Conservation (phyloP, 2,113 vertebrate genomes). For the Vireo altiloquus region DNA sequence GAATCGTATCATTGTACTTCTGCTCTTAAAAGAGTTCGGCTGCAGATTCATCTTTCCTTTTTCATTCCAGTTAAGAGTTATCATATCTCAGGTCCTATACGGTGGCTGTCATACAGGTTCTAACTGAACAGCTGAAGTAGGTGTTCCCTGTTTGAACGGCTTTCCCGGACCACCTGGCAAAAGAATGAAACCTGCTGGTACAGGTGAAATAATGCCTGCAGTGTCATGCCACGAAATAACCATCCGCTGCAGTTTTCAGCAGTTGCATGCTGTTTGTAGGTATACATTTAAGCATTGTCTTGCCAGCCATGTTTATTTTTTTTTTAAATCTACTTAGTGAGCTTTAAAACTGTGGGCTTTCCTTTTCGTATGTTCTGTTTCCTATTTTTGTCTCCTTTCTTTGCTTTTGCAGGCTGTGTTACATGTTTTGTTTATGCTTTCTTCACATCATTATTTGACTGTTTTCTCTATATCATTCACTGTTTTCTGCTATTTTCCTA, state of each 20-base stretch:
- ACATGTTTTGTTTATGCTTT: neutral
- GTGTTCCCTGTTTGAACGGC: neutral
- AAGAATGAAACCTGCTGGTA: constrained; percentile 21
- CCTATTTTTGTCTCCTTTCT: neutral
- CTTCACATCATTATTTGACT: neutral
- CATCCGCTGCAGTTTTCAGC: neutral
- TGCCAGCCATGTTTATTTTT: neutral
- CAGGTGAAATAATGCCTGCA: constrained; percentile 24
- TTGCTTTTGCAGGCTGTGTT: neutral
- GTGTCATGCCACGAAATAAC: neutral
- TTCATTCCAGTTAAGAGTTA: neutral
- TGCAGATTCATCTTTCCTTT: neutral
- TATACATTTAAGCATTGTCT: neutral
- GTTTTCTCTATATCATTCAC: neutral
- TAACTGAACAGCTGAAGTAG: constrained; percentile 18
- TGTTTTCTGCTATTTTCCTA: neutral
- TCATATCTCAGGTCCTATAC: neutral
- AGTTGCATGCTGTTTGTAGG: neutral
- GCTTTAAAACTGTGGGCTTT: neutral
- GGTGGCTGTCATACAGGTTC: neutral
- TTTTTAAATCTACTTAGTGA: neutral
- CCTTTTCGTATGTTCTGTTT: neutral
- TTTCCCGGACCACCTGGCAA: neutral
- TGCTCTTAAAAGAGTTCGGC: neutral
- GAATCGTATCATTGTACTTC: neutral